Percentiles rank a stretch among this genome's conserved stretches.
These are phyloP conservation scores for Peromyscus maniculatus DNA, from an alignment of 2,113 vertebrate species.

Conservation along the genomic window DNA sequence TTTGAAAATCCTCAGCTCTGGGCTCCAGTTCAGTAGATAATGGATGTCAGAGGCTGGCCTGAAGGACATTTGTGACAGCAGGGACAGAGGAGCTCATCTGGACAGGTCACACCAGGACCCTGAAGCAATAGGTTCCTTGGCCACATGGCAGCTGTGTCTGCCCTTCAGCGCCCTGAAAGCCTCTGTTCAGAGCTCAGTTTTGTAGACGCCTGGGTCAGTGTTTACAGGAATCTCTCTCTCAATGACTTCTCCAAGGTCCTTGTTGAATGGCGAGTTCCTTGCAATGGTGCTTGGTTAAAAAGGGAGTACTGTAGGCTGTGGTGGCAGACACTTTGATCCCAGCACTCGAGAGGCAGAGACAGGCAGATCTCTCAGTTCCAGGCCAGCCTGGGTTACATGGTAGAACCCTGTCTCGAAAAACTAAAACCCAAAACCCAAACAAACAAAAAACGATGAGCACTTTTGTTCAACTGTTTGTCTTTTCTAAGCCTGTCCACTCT, in stretches of 20 bases:
- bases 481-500: not conserved
- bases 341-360: not conserved
- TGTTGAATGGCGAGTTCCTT: not conserved
- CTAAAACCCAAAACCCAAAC: not conserved
- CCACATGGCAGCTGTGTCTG: not conserved
- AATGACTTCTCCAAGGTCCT: not conserved
- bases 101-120: not conserved
- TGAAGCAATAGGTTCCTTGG: not conserved
- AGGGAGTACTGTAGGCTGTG: not conserved
- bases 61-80: not conserved
- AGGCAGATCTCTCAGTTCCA: not conserved
- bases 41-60: not conserved
- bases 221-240: not conserved
- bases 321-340: not conserved
- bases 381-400: not conserved
- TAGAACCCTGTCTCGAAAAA: not conserved
- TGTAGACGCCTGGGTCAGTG: not conserved
- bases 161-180: not conserved
- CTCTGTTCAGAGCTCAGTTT: not conserved
- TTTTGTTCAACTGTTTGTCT: too few relatives aligned
- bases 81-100: not conserved
- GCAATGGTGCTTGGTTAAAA: not conserved
- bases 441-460: not conserved
- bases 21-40: not conserved
- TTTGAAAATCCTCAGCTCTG: constrained; percentile 9